Percentiles rank a stretch among this genome's conserved stretches.
Evolutionary conservation across 2,797 vertebrate genomes (phyloP).

Genomic region (Sebastes goodei): DNA sequence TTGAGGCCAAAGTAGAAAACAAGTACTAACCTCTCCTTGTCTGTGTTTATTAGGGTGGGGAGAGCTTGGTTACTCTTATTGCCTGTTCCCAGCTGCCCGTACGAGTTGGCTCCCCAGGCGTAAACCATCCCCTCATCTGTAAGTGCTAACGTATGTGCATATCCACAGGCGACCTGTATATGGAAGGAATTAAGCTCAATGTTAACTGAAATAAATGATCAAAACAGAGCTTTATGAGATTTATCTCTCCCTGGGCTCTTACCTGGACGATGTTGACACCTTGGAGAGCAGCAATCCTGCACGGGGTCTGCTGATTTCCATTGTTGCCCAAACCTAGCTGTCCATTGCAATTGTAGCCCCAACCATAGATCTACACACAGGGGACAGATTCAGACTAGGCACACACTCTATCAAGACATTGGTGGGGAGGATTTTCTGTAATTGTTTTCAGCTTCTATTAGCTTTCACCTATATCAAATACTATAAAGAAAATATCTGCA

Average conservation of each 20-base stretch:
- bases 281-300: slow-evolving; percentile 93
- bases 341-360: slow-evolving; percentile 99
- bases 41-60: slow-evolving; percentile 89
- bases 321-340: slow-evolving; percentile 96
- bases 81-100: slow-evolving; percentile 96
- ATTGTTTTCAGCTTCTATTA: background rate
- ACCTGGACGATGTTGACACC: slow-evolving; percentile 92
- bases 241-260: slow-evolving; percentile 26
- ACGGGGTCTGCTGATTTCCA: slow-evolving; percentile 95
- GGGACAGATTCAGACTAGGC: background rate
- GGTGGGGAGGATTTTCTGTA: background rate
- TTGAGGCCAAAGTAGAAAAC: background rate
- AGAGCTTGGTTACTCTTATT: slow-evolving; percentile 97
- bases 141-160: slow-evolving; percentile 94
- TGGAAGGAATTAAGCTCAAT: background rate
- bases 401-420: background rate
- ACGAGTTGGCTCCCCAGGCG: slow-evolving; percentile 98
- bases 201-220: background rate
- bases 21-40: slow-evolving; percentile 92
- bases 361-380: slow-evolving; percentile 90
- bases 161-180: slow-evolving; percentile 93
- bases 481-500: too few relatives aligned
- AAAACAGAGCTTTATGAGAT: background rate
- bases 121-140: slow-evolving; percentile 96
- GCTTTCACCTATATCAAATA: background rate